Evolutionary conservation across 1,140 invertebrate species (phyloP), one percentile per base, ranked within the genome.

Genomic region (Ridgeia piscesae): DNA sequence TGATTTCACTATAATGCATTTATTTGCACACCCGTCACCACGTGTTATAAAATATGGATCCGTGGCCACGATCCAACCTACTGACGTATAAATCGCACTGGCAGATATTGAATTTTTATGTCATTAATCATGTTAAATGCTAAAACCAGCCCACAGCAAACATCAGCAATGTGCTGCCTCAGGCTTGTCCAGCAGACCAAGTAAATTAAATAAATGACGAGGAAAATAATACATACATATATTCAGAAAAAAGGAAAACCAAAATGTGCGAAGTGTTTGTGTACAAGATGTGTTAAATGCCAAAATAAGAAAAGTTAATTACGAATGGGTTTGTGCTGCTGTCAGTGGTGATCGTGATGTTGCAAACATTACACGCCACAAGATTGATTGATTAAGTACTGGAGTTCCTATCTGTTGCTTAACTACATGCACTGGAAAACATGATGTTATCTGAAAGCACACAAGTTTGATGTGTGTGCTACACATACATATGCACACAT

Each of bases 21-120:
- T 77, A 77, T 77, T 77, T 77, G 58, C 58, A 31, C 17, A 77
- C 17, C 58, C 4, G 4, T 77, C 58, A 6, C 58, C 58, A 14
- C 2, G 58, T 77, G 58, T 31, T 77, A 77, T 77, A 77, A 77
- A 77, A 77, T 77, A 77, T 77, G 58, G 58, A 77, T 77, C 14
- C 6, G 27, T 77, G 6, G 17, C 27, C 11, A 4, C 58, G 11
- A 77, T 21, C 14, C 58, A 2, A 27, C 58, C 11, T 21, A 77
- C 2, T 8, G 58, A 77, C 58, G 17, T 77, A 31, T 77, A 77
- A 77, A 21, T 31, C 17, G 0, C 58, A 77, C 58, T 77, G 58
- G 58, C 58, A 77, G 27, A 77, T 77, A 77, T 77, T 77, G 58
- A 77, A 77, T 77, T 77, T 77, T 77, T 77, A 77, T 77, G 58